Evolutionary conservation across 2,888 invertebrate genomes (phyloP), one percentile per base, ranked within the genome.

Genomic region (Oegoconia quadripuncta): DNA sequence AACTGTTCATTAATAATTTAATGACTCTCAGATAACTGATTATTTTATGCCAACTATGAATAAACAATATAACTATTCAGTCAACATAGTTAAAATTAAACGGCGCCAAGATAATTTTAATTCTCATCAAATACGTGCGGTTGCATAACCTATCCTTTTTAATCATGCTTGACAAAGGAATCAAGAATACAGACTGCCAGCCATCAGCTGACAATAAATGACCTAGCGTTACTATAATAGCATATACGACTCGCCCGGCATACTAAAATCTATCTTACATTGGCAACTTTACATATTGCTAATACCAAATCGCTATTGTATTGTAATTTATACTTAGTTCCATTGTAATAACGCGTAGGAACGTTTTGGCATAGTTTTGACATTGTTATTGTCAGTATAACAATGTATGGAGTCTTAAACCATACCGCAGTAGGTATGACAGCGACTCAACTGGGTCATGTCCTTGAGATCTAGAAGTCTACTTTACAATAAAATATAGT

Each of bases 151-250:
- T n/a, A n/a, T n/a, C n/a, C n/a, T n/a, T n/a, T n/a, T n/a, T n/a
- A n/a, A n/a, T n/a, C n/a, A n/a, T n/a, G n/a, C 27, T 9, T 42
- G 42, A 44, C 49, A 44, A 49, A 48, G 44, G 39, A 17, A 33
- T 29, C 27, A 26, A 35, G n/a, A n/a, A n/a, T n/a, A n/a, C 41
- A 33, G 42, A 35, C 42, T 41, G 25, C n/a, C 41, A 39, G 39
- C 43, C 43, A 17, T 42, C 17, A 37, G 39, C 36, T 49, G 52
- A 54, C 64, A 63, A 59, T 59, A 52, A 50, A 39, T 32, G 50
- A 28, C 48, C 48, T 52, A 51, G 39, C 14, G 4, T 31, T 20
- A 31, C 31, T 11, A 33, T 33, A 23, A 31, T 31, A 30, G 31
- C 34, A 28, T 35, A 9, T 16, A 12, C 9, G 29, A 39, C 40